Evolutionary conservation across 2,113 vertebrate species (phyloP).

Genomic region (Lampris megalopsis): DNA sequence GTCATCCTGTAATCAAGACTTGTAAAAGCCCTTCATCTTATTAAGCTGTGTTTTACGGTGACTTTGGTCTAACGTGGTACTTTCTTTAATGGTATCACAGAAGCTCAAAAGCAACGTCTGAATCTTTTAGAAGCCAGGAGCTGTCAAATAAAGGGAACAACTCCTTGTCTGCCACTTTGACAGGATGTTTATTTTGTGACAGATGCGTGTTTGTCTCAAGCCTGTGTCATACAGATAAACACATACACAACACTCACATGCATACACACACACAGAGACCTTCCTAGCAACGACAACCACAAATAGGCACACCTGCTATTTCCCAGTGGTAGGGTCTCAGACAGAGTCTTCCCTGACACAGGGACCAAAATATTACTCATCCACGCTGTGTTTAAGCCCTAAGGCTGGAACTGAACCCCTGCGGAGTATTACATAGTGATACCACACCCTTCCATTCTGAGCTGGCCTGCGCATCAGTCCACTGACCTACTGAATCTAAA

Average conservation of each 20-base stretch:
- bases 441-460: slow-evolving; percentile 46
- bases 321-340: slow-evolving; percentile 35
- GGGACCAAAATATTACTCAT: slow-evolving; percentile 56
- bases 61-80: slow-evolving; percentile 16
- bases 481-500: slow-evolving; percentile 16
- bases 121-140: slow-evolving; percentile 26
- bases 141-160: slow-evolving; percentile 38
- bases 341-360: slow-evolving; percentile 27
- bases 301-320: slow-evolving; percentile 66
- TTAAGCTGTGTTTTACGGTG: slow-evolving; percentile 53
- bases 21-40: slow-evolving; percentile 46
- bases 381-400: slow-evolving; percentile 11
- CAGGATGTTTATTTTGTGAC: neutral
- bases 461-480: slow-evolving; percentile 18
- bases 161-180: slow-evolving; percentile 26
- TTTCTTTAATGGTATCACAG: slow-evolving; percentile 51
- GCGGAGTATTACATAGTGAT: slow-evolving; percentile 16
- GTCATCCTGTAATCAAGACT: slow-evolving; percentile 37
- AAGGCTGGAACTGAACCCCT: slow-evolving; percentile 28
- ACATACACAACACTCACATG: slow-evolving; percentile 13
- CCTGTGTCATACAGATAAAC: neutral
- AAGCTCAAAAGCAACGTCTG: slow-evolving; percentile 29
- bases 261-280: slow-evolving; percentile 6
- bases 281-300: slow-evolving; percentile 48
- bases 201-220: slow-evolving; percentile 15